Percentiles rank a stretch among this genome's conserved stretches.
These are phyloP conservation scores for Oenanthe oenanthe DNA, from an alignment of 2,113 vertebrate species.

Conservation along the genomic window DNA sequence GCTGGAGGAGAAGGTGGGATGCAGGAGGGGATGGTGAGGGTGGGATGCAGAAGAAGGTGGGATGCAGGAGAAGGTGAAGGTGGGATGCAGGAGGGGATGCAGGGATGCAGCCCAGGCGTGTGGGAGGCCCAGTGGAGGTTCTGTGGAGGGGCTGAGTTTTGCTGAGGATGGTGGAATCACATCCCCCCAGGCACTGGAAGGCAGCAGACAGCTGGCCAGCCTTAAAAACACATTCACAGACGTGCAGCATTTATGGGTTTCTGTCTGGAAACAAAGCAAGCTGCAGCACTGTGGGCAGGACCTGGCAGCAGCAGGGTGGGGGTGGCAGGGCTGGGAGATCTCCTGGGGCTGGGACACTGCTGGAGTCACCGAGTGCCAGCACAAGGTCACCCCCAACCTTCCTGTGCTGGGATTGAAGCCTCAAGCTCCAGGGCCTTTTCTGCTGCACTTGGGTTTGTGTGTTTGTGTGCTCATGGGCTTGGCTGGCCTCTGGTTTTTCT, in stretches of 20 bases:
- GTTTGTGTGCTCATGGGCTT: neutral
- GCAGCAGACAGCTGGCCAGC: neutral
- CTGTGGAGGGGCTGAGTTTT: fast-evolving
- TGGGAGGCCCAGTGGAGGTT: neutral
- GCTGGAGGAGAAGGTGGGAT: too few species aligned
- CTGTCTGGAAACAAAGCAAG: neutral
- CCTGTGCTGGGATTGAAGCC: neutral
- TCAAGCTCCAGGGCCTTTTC: neutral
- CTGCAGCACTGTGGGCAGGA: neutral
- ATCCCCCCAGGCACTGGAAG: neutral
- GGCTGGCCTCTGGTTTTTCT: neutral
- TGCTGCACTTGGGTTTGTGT: neutral
- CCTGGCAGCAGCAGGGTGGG: neutral
- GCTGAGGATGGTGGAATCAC: neutral
- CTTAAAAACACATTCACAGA: neutral
- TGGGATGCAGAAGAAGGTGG: too few species aligned
- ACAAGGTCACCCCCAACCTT: neutral
- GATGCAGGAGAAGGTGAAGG: too few species aligned
- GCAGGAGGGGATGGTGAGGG: too few species aligned
- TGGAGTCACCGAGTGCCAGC: neutral
- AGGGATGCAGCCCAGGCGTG: neutral
- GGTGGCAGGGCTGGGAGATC: neutral
- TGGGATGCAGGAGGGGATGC: neutral
- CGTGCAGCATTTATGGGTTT: neutral
- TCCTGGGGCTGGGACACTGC: neutral